Percentiles rank a stretch among this genome's conserved stretches.
Evolutionary conservation across 2,113 vertebrate species (phyloP).

Genomic region (Sinocyclocheilus anophthalmus): DNA sequence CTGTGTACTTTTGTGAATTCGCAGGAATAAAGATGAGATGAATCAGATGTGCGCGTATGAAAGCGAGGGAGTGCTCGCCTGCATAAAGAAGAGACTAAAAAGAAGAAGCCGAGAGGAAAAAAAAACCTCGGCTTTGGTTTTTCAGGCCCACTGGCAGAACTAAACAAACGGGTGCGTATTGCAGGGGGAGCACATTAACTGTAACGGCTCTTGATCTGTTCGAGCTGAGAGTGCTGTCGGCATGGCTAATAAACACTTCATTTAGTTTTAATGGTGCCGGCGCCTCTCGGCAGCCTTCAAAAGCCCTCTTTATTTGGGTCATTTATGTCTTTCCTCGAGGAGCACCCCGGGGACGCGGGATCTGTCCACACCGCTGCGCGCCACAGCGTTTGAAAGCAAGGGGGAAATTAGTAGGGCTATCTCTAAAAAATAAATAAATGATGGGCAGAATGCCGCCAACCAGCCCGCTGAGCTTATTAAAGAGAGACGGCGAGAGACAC

Average conservation of each 20-base stretch:
- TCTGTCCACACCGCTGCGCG: slow-evolving; percentile 74
- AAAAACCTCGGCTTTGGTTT: slow-evolving; percentile 59
- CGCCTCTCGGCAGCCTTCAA: slow-evolving; percentile 78
- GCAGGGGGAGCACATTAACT: slow-evolving; percentile 74
- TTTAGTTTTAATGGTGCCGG: slow-evolving; percentile 82
- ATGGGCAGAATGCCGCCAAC: slow-evolving; percentile 78
- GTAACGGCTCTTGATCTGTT: slow-evolving; percentile 80
- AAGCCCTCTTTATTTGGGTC: slow-evolving; percentile 85
- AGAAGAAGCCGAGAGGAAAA: slow-evolving; percentile 57
- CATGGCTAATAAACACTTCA: slow-evolving; percentile 84
- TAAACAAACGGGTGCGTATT: slow-evolving; percentile 72
- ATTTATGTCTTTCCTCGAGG: slow-evolving; percentile 81
- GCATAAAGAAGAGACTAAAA: slow-evolving; percentile 39
- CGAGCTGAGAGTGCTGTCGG: slow-evolving; percentile 77
- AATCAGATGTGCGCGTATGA: slow-evolving; percentile 34
- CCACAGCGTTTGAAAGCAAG: slow-evolving; percentile 71
- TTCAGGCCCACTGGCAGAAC: slow-evolving; percentile 68
- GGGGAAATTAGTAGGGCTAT: slow-evolving; percentile 83
- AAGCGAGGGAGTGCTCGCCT: slow-evolving; percentile 8
- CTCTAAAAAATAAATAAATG: slow-evolving; percentile 83
- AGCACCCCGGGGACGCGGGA: slow-evolving; percentile 75
- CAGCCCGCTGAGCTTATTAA: slow-evolving; percentile 80
- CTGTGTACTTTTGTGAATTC: slow-evolving; percentile 45
- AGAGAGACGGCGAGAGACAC: slow-evolving; percentile 45
- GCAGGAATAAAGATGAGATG: slow-evolving; percentile 30